Evolutionary conservation across 2,888 invertebrate genomes (phyloP).

Genomic region (Exocentrus adspersus): DNA sequence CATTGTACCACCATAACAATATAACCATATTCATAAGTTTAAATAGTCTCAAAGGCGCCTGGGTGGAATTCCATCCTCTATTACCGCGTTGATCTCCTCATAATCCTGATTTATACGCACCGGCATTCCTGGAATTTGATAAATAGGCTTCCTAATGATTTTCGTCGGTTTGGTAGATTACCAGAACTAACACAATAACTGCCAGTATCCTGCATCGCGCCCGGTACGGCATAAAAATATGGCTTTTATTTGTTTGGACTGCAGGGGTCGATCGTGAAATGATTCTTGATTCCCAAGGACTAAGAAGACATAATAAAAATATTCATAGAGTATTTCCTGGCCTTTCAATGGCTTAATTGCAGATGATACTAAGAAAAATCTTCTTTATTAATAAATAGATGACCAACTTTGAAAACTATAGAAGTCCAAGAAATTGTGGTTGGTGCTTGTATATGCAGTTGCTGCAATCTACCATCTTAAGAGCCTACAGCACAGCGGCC

Average conservation of each 20-base stretch:
- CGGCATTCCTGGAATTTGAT: constrained; percentile 23
- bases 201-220: constrained; percentile 12
- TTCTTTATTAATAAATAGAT: no score
- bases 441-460: no score
- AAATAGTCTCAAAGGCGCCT: constrained; percentile 25
- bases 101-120: constrained; percentile 28
- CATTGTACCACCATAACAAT: constrained; percentile 6
- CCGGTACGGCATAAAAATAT: not conserved
- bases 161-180: constrained; percentile 10
- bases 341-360: not conserved
- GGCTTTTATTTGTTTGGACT: no score
- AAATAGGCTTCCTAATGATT: constrained; percentile 24
- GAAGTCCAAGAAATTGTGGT: no score
- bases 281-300: constrained; percentile 2
- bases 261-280: no score
- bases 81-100: constrained; percentile 15
- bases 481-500: no score
- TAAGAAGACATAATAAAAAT: not conserved
- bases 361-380: no score
- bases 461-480: no score
- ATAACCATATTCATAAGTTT: constrained; percentile 12
- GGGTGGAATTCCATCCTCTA: constrained; percentile 14
- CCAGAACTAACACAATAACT: constrained; percentile 27
- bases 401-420: no score
- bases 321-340: constrained; percentile 16